Conservation (phyloP, 2,888 invertebrate genomes). For the Pristionchus exspectatus region DNA sequence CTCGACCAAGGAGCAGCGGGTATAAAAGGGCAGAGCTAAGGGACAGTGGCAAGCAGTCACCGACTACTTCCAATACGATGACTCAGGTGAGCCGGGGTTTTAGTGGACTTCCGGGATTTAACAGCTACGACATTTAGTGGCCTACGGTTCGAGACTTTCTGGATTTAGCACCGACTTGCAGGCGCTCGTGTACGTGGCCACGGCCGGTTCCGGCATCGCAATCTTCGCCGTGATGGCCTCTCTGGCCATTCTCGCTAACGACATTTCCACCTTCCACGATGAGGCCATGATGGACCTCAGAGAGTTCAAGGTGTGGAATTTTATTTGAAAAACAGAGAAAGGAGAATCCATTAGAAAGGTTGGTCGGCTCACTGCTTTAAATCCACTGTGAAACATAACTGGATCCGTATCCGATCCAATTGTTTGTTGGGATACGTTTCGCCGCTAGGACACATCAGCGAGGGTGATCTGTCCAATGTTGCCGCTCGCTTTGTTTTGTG, state of each 20-base stretch:
- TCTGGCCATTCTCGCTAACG: conserved; percentile 51
- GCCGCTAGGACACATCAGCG: too few relatives aligned
- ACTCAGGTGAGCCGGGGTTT: conserved; percentile 11
- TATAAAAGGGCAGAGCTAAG: neutral
- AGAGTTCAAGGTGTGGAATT: conserved; percentile 53
- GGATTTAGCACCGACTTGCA: conserved; percentile 14
- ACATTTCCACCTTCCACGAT: conserved; percentile 52
- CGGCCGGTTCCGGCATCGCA: conserved; percentile 51
- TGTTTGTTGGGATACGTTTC: too few relatives aligned
- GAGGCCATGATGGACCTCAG: conserved; percentile 49
- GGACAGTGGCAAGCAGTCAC: conserved; percentile 12
- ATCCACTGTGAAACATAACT: neutral
- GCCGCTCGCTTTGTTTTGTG: too few relatives aligned
- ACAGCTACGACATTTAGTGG: neutral
- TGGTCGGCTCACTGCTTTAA: neutral
- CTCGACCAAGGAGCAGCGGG: neutral
- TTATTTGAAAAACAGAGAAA: neutral
- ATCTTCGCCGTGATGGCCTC: conserved; percentile 46
- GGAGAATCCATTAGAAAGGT: too few relatives aligned
- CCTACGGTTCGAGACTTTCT: neutral
- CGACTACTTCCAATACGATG: conserved; percentile 45
- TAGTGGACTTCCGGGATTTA: neutral
- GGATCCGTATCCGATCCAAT: too few relatives aligned
- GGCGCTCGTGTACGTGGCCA: conserved; percentile 43
- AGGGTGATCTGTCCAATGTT: too few relatives aligned